Percentiles rank a stretch among this genome's conserved stretches.
These are phyloP conservation scores for Sinosuthora webbiana DNA, from an alignment of 2,113 vertebrate species.

Conservation along the genomic window DNA sequence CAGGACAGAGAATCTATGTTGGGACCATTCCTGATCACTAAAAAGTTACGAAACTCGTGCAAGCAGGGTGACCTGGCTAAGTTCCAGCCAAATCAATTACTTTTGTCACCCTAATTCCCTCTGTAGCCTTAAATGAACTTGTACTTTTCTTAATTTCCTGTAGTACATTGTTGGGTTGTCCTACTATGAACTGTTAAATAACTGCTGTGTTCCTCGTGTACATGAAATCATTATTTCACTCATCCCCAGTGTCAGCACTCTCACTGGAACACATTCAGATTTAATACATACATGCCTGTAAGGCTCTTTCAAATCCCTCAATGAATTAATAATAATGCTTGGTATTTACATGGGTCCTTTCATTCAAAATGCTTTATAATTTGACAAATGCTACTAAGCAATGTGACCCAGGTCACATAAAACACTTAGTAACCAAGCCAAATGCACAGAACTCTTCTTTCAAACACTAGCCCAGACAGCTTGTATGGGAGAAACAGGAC, in stretches of 20 bases:
- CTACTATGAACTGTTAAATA: constrained; percentile 18
- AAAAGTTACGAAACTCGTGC: neutral
- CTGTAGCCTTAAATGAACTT: neutral
- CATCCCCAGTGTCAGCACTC: neutral
- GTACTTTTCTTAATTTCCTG: neutral
- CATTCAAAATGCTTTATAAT: constrained; percentile 38
- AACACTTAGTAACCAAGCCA: neutral
- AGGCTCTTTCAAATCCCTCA: neutral
- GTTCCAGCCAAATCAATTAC: constrained; percentile 8
- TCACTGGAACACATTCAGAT: neutral
- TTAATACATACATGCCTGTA: neutral
- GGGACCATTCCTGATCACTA: neutral
- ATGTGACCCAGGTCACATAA: neutral
- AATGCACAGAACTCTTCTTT: neutral
- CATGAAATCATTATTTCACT: neutral
- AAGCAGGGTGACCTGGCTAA: neutral
- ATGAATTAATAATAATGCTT: constrained; percentile 31
- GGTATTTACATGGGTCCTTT: constrained; percentile 20
- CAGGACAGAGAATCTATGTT: neutral
- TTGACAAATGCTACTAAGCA: neutral
- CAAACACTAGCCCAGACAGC: neutral
- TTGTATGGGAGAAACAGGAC: neutral
- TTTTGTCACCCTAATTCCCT: neutral
- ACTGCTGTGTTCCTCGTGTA: neutral
- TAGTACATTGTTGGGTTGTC: neutral